Evolutionary conservation across 1,140 invertebrate genomes (phyloP).

Genomic region (Drosophila kanapiae): DNA sequence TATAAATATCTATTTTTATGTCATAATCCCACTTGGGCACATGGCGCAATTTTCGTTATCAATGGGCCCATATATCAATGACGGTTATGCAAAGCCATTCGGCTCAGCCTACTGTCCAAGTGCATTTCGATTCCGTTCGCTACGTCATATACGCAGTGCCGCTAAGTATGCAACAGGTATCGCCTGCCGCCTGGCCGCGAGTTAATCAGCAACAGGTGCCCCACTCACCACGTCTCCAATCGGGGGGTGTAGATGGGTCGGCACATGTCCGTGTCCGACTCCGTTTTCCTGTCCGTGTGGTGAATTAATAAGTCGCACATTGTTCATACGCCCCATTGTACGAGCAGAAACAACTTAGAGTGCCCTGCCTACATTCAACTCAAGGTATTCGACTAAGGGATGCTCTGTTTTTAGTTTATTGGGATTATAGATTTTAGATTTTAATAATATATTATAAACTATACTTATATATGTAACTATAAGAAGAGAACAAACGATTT

Average conservation of each 20-base stretch:
- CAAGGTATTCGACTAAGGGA: neutral
- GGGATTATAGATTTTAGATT: neutral
- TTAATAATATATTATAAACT: neutral
- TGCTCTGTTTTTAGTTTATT: neutral
- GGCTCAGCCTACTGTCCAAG: constrained; percentile 19
- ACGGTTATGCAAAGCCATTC: constrained; percentile 4
- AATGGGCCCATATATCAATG: constrained; percentile 37
- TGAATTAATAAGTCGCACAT: constrained; percentile 70
- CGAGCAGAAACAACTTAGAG: constrained; percentile 13
- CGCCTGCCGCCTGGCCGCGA: constrained; percentile 6
- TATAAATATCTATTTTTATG: constrained; percentile 15
- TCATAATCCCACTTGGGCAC: constrained; percentile 28
- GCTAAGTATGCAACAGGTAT: constrained; percentile 73
- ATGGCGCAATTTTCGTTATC: constrained; percentile 43
- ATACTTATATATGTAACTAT: neutral
- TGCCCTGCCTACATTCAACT: neutral
- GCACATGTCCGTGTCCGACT: constrained; percentile 8
- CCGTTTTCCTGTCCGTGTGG: constrained; percentile 52
- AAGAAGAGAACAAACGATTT: neutral
- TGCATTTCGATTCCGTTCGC: constrained; percentile 16
- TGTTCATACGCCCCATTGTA: constrained; percentile 71
- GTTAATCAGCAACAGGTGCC: constrained; percentile 71
- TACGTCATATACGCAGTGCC: constrained; percentile 50
- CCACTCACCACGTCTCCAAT: constrained; percentile 43
- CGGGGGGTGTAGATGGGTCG: constrained; percentile 9